These are phyloP conservation scores for Omphaloscelis lunosa DNA, from an alignment of 2,888 invertebrate species.

Conservation along the genomic window DNA sequence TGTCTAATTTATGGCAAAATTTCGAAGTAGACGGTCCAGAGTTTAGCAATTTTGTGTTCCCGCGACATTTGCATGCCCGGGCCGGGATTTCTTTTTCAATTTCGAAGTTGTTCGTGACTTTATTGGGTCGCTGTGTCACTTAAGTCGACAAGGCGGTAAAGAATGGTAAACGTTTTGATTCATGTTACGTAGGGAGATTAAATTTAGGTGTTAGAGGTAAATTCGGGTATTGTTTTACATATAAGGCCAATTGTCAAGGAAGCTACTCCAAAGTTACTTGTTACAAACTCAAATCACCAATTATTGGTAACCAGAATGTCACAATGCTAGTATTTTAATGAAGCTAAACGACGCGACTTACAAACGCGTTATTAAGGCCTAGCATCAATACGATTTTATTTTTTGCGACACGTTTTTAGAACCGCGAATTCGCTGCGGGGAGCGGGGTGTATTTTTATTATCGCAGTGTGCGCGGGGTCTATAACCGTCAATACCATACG, in stretches of 20 bases:
- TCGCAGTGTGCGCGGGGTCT: too few relatives aligned
- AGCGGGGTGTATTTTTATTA: too few relatives aligned
- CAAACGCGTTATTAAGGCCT: too few relatives aligned
- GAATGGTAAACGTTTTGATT: conserved; percentile 63
- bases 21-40: conserved; percentile 61
- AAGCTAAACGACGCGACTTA: background rate
- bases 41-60: conserved; percentile 81
- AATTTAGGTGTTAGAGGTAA: conserved; percentile 13
- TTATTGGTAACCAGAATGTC: too few relatives aligned
- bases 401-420: too few relatives aligned
- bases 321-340: background rate
- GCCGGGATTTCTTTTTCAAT: conserved; percentile 87
- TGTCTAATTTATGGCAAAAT: conserved; percentile 66
- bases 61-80: conserved; percentile 81
- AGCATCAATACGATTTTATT: too few relatives aligned
- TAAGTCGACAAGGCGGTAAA: conserved; percentile 73
- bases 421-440: too few relatives aligned
- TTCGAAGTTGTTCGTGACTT: conserved; percentile 84
- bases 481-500: too few relatives aligned
- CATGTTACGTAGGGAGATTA: conserved; percentile 46
- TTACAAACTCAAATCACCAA: too few relatives aligned
- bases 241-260: background rate
- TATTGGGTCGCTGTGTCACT: conserved; percentile 83
- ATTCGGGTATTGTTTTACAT: background rate
- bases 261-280: too few relatives aligned